Evolutionary conservation across 1,140 invertebrate species (phyloP).

Genomic region (Leptinotarsa undecemlineata): DNA sequence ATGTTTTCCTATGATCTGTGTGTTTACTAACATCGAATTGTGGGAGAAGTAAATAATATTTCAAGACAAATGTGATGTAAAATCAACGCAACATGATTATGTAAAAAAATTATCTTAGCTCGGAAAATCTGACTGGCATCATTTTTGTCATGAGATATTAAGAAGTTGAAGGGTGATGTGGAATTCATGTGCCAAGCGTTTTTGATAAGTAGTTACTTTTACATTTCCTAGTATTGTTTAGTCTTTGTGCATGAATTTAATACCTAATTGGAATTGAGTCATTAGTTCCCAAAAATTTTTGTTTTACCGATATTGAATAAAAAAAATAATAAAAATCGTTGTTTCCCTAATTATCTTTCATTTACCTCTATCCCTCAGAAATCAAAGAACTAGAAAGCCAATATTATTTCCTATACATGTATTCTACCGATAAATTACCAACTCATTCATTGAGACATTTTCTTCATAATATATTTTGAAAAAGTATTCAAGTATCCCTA

Average conservation of each 20-base stretch:
- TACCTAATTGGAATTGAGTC: slow-evolving; percentile 15
- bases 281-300: slow-evolving; percentile 21
- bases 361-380: neutral
- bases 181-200: slow-evolving; percentile 28
- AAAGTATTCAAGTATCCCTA: too few species aligned
- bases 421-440: too few species aligned
- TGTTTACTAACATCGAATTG: slow-evolving; percentile 1
- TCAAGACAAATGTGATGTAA: slow-evolving; percentile 1
- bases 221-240: slow-evolving; percentile 13
- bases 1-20: neutral
- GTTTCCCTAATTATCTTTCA: neutral
- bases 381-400: too few species aligned
- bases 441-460: too few species aligned
- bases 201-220: neutral
- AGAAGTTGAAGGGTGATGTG: neutral
- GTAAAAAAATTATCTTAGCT: neutral
- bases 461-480: too few species aligned
- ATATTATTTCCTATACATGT: too few species aligned
- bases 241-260: slow-evolving; percentile 24
- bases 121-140: neutral
- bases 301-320: neutral
- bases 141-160: slow-evolving; percentile 12
- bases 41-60: neutral
- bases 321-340: neutral
- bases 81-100: neutral